Evolutionary conservation across 2,797 vertebrate genomes (phyloP).

Genomic region (Cephalopachus bancanus): DNA sequence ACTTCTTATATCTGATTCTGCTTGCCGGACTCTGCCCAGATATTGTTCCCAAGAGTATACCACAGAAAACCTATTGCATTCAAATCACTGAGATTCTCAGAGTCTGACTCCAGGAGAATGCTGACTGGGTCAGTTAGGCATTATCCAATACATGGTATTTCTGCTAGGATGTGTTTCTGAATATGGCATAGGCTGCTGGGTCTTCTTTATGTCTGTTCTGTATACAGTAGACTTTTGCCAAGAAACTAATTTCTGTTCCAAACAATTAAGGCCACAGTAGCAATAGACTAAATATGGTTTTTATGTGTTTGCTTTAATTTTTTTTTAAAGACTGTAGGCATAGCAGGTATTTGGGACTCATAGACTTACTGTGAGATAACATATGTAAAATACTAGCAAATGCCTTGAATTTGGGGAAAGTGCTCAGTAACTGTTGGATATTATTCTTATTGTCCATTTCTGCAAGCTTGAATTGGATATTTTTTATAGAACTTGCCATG

Average conservation of each 20-base stretch:
- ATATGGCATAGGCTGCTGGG: neutral
- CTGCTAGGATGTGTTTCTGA: neutral
- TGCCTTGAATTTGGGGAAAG: neutral
- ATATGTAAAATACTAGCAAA: neutral
- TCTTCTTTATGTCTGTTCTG: neutral
- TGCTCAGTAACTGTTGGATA: neutral
- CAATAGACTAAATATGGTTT: neutral
- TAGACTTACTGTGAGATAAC: neutral
- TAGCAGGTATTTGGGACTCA: neutral
- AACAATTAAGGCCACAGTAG: neutral
- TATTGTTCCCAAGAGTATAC: neutral
- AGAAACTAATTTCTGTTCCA: neutral
- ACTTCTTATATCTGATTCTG: neutral
- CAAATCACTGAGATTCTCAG: neutral
- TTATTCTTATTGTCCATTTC: neutral
- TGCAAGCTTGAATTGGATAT: neutral
- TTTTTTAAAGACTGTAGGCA: neutral
- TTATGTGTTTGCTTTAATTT: neutral
- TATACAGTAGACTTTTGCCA: neutral
- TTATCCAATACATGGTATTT: neutral
- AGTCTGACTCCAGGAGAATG: neutral
- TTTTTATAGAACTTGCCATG: constrained; percentile 6
- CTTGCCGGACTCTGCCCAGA: neutral
- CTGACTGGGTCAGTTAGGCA: neutral
- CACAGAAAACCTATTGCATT: neutral